phyloP scores from a whole-genome alignment of 2,113 vertebrate genomes.

The Okapia johnstoni region DNA sequence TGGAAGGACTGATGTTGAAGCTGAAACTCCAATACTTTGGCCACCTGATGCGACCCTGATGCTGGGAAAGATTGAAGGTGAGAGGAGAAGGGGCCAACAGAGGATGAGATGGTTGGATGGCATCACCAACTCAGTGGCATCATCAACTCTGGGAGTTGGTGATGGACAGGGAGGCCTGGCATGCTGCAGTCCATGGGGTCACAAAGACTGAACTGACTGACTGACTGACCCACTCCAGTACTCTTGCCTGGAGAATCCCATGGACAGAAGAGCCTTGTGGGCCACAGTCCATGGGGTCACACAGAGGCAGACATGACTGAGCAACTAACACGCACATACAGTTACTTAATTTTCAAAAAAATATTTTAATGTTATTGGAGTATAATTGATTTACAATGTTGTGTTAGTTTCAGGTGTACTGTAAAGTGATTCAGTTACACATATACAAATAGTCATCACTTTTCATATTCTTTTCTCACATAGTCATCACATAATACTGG shows the following conservation, averaged over 20 bases:
- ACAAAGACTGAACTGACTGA: background rate
- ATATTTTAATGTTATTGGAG: background rate
- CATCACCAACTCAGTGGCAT: background rate
- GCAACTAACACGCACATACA: background rate
- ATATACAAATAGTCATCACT: background rate
- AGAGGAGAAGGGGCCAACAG: background rate
- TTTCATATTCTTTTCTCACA: background rate
- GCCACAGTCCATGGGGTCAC: background rate
- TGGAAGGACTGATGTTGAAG: background rate
- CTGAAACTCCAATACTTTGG: background rate
- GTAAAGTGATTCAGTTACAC: background rate
- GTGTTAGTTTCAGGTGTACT: background rate
- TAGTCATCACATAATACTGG: background rate
- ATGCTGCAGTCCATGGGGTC: background rate
- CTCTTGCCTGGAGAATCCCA: background rate
- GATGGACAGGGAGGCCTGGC: background rate
- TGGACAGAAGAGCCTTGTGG: background rate
- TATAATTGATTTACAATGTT: background rate
- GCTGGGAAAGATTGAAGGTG: background rate
- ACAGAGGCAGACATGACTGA: background rate
- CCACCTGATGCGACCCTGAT: fast-evolving
- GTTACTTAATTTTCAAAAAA: background rate
- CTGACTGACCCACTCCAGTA: background rate
- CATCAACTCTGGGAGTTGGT: background rate
- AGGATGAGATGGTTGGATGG: background rate